A percentile compares a stretch with the other conserved stretches of the same genome.
phyloP scores from a whole-genome alignment of 37 sponge, comb jelly and placozoan genomes.

The Geodia barretti region DNA sequence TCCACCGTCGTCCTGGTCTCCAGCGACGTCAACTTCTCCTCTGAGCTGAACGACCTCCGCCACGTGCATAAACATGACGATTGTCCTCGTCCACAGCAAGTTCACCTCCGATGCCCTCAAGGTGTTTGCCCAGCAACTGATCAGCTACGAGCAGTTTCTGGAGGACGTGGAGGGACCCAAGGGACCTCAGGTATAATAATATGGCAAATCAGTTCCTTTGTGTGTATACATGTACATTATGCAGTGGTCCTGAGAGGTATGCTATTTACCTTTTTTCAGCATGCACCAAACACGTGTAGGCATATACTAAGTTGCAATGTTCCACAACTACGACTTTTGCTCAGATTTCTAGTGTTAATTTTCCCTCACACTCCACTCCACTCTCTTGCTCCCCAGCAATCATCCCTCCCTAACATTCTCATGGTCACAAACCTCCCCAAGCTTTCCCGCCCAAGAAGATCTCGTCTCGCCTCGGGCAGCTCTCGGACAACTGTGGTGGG shows the following conservation, averaged over 20 bases:
- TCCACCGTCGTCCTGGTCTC: slow-evolving; percentile 89
- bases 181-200: slow-evolving; percentile 16
- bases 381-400: slow-evolving; percentile 1
- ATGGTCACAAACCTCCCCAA: slow-evolving; percentile 35
- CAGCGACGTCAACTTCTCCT: slow-evolving; percentile 87
- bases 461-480: slow-evolving; percentile 40
- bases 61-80: slow-evolving; percentile 77
- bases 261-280: no score
- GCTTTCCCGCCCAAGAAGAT: slow-evolving; percentile 11
- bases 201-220: no score
- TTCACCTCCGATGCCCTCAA: slow-evolving; percentile 68
- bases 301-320: no score
- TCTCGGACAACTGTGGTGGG: slow-evolving; percentile 88
- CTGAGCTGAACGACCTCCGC: slow-evolving; percentile 72
- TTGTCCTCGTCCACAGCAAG: slow-evolving; percentile 75
- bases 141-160: slow-evolving; percentile 64
- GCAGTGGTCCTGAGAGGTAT: no score
- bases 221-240: no score
- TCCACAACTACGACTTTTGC: no score
- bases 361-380: neutral
- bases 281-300: no score
- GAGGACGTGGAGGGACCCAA: slow-evolving; percentile 38
- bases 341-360: no score
- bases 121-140: slow-evolving; percentile 59
- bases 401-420: slow-evolving; percentile 7